phyloP scores from a whole-genome alignment of 2,888 invertebrate species.

The Metacarcinus magister region DNA sequence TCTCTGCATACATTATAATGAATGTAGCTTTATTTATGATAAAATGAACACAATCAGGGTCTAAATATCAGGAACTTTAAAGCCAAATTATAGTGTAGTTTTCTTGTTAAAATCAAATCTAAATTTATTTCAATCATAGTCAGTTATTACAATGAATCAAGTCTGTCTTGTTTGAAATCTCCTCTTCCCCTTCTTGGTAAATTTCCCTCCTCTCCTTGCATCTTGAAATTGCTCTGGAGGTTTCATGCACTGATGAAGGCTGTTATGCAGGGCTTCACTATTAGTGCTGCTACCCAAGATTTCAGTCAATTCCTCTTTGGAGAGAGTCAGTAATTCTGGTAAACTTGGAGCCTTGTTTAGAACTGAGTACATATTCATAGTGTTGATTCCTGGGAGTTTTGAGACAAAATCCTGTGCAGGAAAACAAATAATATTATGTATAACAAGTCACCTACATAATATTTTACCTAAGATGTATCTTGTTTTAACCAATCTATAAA shows the following conservation, averaged over 20 bases:
- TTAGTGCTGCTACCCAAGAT: conserved; percentile 88
- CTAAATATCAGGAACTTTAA: too few relatives aligned
- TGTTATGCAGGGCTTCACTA: conserved; percentile 84
- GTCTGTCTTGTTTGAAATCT: conserved; percentile 62
- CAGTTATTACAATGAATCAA: neutral
- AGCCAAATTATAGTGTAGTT: neutral
- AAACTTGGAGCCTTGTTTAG: conserved; percentile 91
- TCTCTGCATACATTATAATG: too few relatives aligned
- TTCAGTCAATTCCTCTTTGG: conserved; percentile 88
- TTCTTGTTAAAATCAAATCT: neutral
- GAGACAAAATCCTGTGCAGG: conserved; percentile 85
- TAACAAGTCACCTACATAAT: neutral
- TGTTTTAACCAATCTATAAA: too few relatives aligned
- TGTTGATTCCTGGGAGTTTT: conserved; percentile 87
- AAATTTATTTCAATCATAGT: neutral
- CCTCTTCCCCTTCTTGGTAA: conserved; percentile 72
- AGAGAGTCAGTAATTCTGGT: conserved; percentile 85
- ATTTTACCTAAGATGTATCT: too few relatives aligned
- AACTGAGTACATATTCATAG: conserved; percentile 92
- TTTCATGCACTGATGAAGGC: conserved; percentile 84
- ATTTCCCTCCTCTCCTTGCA: conserved; percentile 66
- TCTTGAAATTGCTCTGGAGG: conserved; percentile 71
- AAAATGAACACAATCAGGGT: too few relatives aligned
- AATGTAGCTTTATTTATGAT: too few relatives aligned
- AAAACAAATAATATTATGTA: conserved; percentile 66